Evolutionary conservation across 1,140 invertebrate genomes (phyloP).

Genomic region (Meloidogyne chitwoodi): DNA sequence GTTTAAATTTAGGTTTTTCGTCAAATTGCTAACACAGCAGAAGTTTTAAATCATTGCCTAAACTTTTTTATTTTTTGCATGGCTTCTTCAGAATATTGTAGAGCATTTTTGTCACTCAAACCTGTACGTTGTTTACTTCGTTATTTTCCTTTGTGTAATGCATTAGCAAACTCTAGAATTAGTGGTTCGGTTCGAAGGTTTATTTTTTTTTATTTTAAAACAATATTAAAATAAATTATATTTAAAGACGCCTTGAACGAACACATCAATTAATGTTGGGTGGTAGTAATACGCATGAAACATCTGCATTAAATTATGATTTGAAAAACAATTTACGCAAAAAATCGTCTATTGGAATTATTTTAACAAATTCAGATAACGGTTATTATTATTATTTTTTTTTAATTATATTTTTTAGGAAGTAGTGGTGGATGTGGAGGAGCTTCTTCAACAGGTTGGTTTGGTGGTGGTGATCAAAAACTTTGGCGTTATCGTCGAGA

Average conservation of each 20-base stretch:
- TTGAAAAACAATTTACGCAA: background rate
- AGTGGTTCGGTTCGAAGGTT: background rate
- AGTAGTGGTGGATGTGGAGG: background rate
- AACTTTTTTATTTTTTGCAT: slow-evolving; percentile 59
- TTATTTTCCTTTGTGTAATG: slow-evolving; percentile 5
- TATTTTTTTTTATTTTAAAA: background rate
- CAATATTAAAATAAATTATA: background rate
- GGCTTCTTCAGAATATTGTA: slow-evolving; percentile 45
- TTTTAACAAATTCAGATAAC: background rate
- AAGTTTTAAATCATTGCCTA: slow-evolving; percentile 58
- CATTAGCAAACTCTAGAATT: background rate
- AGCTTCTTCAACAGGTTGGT: background rate
- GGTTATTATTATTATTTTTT: background rate
- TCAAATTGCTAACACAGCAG: slow-evolving; percentile 51
- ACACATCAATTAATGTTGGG: background rate
- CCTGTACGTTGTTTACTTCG: slow-evolving; percentile 6
- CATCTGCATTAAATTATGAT: slow-evolving; percentile 2
- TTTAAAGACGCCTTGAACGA: background rate
- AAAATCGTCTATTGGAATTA: background rate
- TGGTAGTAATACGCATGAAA: background rate
- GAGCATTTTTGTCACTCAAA: slow-evolving; percentile 43
- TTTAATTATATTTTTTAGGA: background rate
- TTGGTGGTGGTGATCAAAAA: background rate
- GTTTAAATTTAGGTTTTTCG: slow-evolving; percentile 47
- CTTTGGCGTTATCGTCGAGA: background rate